Evolutionary conservation across 2,113 vertebrate species (phyloP).

Genomic region (Struthidea cinerea): DNA sequence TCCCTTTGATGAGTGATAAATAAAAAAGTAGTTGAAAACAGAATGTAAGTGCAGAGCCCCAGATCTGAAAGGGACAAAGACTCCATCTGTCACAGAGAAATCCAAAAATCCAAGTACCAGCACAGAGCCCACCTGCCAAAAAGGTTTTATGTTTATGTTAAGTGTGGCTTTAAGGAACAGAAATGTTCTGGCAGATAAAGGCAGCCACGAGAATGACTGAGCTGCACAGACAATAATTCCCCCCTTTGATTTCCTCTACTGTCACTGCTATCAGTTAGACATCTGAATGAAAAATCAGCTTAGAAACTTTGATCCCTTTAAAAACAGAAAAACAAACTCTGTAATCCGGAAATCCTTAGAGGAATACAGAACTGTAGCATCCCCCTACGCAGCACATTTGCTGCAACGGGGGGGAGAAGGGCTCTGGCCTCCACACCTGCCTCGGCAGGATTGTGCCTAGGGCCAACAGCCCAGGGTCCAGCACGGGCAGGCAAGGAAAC

Average conservation of each 20-base stretch:
- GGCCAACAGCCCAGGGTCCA: not conserved
- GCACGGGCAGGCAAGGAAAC: fast-evolving
- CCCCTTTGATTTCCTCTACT: conserved; percentile 53
- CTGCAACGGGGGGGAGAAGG: not conserved
- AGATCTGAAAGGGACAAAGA: conserved; percentile 44
- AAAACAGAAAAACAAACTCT: conserved; percentile 33
- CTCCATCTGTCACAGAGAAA: conserved; percentile 51
- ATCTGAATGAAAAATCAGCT: conserved; percentile 61
- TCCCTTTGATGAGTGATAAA: conserved; percentile 46
- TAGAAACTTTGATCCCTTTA: conserved; percentile 52
- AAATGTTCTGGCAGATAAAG: conserved; percentile 54
- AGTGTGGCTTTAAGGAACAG: conserved; percentile 58
- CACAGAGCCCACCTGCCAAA: conserved; percentile 50
- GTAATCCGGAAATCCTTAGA: conserved; percentile 13
- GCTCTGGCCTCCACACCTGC: fast-evolving
- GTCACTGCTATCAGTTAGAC: conserved; percentile 48
- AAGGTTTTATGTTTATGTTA: conserved; percentile 55
- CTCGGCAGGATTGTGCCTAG: not conserved
- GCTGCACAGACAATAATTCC: conserved; percentile 59
- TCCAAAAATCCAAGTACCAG: conserved; percentile 32
- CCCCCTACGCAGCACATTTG: not conserved
- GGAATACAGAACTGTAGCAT: not conserved
- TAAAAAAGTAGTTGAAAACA: conserved; percentile 23
- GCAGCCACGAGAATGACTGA: conserved; percentile 43
- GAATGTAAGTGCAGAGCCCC: conserved; percentile 18